Evolutionary conservation across 2,113 vertebrate species (phyloP), one percentile per base, ranked within the genome.

Genomic region (Odocoileus virginianus): DNA sequence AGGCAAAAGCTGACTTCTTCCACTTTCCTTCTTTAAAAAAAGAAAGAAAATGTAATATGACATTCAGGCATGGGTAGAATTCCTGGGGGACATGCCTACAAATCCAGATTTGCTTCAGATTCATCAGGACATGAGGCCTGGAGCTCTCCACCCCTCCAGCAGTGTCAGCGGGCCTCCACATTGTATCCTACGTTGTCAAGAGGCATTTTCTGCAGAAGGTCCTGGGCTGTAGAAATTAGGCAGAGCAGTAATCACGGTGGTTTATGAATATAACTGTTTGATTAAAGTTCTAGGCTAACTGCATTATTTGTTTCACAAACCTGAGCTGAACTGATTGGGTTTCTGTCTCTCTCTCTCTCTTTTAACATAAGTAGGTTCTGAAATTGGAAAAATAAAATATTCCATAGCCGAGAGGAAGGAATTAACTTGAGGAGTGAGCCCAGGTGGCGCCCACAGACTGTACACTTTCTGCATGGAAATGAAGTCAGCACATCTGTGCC

Each of bases 261-360:
- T 98, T 74, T 92, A 91, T 94, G 97, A 97, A 84, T 89, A 17
- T 83, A 90, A 97, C 95, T 95, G n/a, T 97, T 97, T 98, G 97
- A 97, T 98, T 97, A 98, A 97, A 71, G 92, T 96, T 94, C 95
- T 96, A 21, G 86, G 92, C 87, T 5, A 23, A 58, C 88, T 58
- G 57, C 76, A 33, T 98, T 98, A 95, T 97, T 98, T 98, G 89
- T 98, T 98, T 98, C 60, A 6, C 98, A 98, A 98, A 98, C 93
- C 61, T 97, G 97, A 94, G 50, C 90, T 96, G 16, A 55, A 78
- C 64, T 97, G 96, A 98, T 98, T 98, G 85, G 57, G 97, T 97
- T 97, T 95, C 91, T 96, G 90, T 88, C 78, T 71, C 54, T 67
- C 52, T 97, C 52, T 97, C 45, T 92, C 33, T 86, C 84, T 82